Evolutionary conservation across 2,797 vertebrate genomes (phyloP).

Genomic region (Rhynchonycteris naso): DNA sequence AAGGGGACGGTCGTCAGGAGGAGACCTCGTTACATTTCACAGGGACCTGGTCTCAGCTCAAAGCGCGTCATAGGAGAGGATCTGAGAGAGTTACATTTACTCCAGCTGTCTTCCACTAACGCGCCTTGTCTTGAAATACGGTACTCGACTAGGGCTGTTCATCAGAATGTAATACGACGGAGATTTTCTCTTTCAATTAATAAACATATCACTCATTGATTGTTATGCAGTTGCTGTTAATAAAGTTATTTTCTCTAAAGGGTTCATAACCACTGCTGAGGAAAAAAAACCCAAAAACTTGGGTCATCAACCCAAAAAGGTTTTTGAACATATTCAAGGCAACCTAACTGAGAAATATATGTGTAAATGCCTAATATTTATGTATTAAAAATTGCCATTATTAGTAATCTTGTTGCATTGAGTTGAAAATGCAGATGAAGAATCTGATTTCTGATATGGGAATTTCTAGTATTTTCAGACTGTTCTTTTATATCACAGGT

Average conservation of each 20-base stretch:
- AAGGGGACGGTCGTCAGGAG: neutral
- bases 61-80: neutral
- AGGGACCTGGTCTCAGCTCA: neutral
- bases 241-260: neutral
- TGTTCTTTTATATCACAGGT: constrained; percentile 53
- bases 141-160: neutral
- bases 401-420: neutral
- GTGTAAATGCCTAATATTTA: neutral
- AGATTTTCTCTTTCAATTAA: neutral
- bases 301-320: neutral
- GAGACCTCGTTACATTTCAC: neutral
- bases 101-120: neutral
- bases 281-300: neutral
- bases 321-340: neutral
- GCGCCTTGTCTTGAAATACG: neutral
- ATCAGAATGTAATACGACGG: neutral
- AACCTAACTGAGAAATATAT: neutral
- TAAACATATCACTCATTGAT: neutral
- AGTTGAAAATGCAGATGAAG: neutral
- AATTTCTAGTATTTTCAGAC: constrained; percentile 38
- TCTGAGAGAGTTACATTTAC: neutral
- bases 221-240: neutral
- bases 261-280: neutral
- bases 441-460: constrained; percentile 36
- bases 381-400: neutral